Conservation (phyloP, 2,113 vertebrate species). For the Atlantisia rogersi region DNA sequence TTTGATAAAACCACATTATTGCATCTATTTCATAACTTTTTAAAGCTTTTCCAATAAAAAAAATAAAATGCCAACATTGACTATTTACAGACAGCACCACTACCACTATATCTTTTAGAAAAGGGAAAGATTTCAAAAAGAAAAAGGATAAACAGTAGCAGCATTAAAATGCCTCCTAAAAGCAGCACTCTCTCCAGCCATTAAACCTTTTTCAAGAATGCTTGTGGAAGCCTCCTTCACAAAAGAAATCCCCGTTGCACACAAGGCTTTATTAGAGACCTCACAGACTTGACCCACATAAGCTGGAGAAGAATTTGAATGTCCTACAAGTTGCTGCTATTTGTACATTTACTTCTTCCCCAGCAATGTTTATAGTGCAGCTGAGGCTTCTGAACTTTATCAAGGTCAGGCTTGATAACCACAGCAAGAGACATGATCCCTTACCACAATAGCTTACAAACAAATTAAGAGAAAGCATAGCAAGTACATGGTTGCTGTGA, state of each 20-base stretch:
- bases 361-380: neutral
- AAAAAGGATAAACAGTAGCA: neutral
- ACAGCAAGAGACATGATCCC: neutral
- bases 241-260: neutral
- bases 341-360: neutral
- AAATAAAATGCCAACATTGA: neutral
- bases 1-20: neutral
- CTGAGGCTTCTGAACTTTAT: neutral
- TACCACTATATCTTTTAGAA: neutral
- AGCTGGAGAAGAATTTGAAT: neutral
- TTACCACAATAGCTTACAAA: neutral
- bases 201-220: neutral
- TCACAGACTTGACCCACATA: neutral
- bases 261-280: neutral
- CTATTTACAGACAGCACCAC: neutral
- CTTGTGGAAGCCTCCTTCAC: neutral
- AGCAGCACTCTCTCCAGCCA: neutral
- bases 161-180: neutral
- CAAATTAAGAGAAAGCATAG: neutral
- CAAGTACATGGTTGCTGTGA: constrained; percentile 19
- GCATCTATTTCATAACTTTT: neutral
- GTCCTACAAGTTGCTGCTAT: neutral
- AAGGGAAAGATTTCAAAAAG: neutral
- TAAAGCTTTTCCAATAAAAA: neutral
- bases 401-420: constrained; percentile 5